A percentile compares a stretch with the other conserved stretches of the same genome.
Evolutionary conservation across 2,888 invertebrate species (phyloP).

Genomic region (Lepidonotus clava): DNA sequence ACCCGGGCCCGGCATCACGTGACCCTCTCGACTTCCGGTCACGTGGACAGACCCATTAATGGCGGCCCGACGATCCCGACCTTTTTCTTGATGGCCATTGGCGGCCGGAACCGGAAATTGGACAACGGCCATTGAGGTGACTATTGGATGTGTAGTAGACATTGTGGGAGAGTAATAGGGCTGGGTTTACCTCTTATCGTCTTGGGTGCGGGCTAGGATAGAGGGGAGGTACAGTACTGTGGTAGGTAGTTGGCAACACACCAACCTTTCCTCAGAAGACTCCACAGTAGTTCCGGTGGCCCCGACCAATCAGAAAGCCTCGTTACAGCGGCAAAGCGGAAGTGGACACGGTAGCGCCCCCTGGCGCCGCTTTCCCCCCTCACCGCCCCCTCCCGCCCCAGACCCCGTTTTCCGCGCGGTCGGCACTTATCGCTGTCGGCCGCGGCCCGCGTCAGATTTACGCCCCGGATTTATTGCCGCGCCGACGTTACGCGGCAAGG

Average conservation of each 20-base stretch:
- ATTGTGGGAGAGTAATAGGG: too few species aligned
- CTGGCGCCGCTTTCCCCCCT: neutral
- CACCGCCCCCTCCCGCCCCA: neutral
- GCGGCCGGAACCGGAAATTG: slow-evolving; percentile 10
- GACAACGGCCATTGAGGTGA: neutral
- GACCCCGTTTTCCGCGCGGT: neutral
- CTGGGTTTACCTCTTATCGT: too few species aligned
- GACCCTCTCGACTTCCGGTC: neutral
- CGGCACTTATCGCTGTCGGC: neutral
- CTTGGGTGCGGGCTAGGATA: too few species aligned
- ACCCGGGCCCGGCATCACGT: neutral
- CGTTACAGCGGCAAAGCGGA: too few species aligned
- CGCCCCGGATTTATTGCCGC: neutral
- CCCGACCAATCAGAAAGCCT: too few species aligned
- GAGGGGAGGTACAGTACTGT: too few species aligned
- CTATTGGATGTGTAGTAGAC: too few species aligned
- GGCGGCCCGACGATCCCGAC: neutral
- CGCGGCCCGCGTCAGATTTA: too few species aligned
- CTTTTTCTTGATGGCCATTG: neutral
- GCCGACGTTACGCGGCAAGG: too few species aligned
- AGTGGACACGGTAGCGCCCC: neutral
- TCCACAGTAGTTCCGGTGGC: too few species aligned
- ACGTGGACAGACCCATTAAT: neutral
- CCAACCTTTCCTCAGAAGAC: too few species aligned
- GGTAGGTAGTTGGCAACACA: too few species aligned